Conservation (phyloP, 2,888 invertebrate species). For the Oasisia sp. region DNA sequence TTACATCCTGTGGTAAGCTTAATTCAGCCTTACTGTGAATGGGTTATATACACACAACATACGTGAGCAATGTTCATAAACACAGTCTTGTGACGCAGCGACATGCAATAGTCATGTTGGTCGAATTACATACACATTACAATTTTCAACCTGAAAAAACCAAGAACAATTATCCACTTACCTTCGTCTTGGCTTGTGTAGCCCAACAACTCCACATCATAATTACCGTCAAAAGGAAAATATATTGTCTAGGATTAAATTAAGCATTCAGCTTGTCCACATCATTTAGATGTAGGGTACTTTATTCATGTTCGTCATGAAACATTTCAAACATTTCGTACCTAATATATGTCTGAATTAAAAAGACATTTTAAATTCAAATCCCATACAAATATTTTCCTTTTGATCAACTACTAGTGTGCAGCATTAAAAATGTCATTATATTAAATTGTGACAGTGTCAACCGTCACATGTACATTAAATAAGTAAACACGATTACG, state of each 20-base stretch:
- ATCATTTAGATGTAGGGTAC: background rate
- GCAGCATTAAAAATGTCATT: background rate
- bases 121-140: background rate
- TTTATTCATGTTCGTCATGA: background rate
- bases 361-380: background rate
- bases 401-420: background rate
- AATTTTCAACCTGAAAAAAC: background rate
- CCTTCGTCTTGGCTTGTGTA: background rate
- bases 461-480: background rate
- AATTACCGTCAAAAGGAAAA: background rate
- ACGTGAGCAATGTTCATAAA: background rate
- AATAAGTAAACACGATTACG: background rate
- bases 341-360: background rate
- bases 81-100: background rate
- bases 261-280: background rate
- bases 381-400: conserved; percentile 17
- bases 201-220: background rate
- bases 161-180: background rate
- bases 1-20: background rate
- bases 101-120: background rate
- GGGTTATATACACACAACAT: background rate
- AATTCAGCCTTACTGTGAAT: background rate
- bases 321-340: background rate
- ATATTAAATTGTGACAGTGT: background rate
- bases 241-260: background rate